Evolutionary conservation across 2,113 vertebrate species (phyloP), one percentile per base, ranked within the genome.

Genomic region (Perccottus glenii): DNA sequence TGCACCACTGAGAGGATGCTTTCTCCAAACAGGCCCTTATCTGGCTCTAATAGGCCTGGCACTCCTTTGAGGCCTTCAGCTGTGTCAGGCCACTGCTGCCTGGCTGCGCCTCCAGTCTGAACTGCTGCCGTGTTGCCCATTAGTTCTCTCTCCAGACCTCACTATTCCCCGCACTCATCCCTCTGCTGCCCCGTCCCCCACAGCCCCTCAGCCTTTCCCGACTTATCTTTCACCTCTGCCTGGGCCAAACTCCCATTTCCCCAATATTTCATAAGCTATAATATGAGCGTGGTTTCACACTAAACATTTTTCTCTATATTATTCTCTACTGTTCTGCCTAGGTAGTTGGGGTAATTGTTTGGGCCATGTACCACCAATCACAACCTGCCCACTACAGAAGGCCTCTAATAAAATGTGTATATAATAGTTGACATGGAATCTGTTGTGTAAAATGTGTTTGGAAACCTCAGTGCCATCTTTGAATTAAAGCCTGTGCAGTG

Each of bases 221-320:
- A 61, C 78, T 64, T 61, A 85, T 82, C 85, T 40, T 85, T 88
- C 81, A 85, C 82, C 83, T 85, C 80, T 77, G 71, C 79, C 75
- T 80, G 55, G 69, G 73, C 78, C 38, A 6, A 19, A 45, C 70
- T 77, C 67, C 75, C 62, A 55, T 71, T 67, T 77, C 79, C 75
- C 59, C 74, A 67, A 76, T 74, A 72, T 87, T 87, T 82, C 91
- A 93, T 90, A 91, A 93, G 89, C 82, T 62, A 77, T 88, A 88
- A 83, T 88, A 60, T 84, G 87, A 72, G 80, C 50, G 72, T 59
- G 92, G 90, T 88, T 90, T 92, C 91, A 94, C 93, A 92, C 92
- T 93, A 94, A 95, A 94, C 93, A 94, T 95, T 93, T 94, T 93
- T 94, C 84, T 55, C 91, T 94, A n/a, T n/a, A n/a, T 93, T 93